A percentile compares a stretch with the other conserved stretches of the same genome.
Conservation (phyloP, 2,797 vertebrate genomes). For the Neopelma chrysocephalum region DNA sequence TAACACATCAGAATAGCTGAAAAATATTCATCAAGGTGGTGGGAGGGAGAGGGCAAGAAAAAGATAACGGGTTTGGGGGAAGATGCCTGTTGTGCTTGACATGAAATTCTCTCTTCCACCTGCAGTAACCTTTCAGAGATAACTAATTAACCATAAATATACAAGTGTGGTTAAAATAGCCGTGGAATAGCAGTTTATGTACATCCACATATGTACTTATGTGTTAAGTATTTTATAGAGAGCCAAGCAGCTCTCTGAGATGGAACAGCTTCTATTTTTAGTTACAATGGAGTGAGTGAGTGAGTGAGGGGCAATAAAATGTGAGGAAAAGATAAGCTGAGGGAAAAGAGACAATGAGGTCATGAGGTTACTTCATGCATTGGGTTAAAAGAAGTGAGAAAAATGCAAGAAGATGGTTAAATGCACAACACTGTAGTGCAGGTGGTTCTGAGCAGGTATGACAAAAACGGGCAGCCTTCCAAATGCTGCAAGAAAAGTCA, state of each 20-base stretch:
- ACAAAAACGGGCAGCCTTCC: background rate
- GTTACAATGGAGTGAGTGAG: background rate
- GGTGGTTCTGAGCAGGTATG: background rate
- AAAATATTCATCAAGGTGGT: background rate
- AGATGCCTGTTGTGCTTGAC: background rate
- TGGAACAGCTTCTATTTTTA: background rate
- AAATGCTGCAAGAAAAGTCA: background rate
- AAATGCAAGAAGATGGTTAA: background rate
- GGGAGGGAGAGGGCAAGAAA: background rate
- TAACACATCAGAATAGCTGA: background rate
- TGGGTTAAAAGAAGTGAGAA: background rate
- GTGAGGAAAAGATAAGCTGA: background rate
- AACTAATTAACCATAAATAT: background rate
- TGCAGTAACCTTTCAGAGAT: background rate
- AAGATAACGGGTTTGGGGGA: slow-evolving; percentile 13
- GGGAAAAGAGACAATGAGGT: background rate
- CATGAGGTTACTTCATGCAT: background rate
- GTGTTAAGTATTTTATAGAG: background rate
- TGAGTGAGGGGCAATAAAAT: background rate
- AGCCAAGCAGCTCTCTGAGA: background rate
- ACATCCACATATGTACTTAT: background rate
- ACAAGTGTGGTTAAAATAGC: background rate
- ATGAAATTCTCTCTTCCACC: background rate
- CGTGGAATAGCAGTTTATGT: background rate
- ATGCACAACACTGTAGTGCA: background rate